Base-by-base conservation (phyloP, 2,888 invertebrate species). In the Ypsolopha sequella region DNA sequence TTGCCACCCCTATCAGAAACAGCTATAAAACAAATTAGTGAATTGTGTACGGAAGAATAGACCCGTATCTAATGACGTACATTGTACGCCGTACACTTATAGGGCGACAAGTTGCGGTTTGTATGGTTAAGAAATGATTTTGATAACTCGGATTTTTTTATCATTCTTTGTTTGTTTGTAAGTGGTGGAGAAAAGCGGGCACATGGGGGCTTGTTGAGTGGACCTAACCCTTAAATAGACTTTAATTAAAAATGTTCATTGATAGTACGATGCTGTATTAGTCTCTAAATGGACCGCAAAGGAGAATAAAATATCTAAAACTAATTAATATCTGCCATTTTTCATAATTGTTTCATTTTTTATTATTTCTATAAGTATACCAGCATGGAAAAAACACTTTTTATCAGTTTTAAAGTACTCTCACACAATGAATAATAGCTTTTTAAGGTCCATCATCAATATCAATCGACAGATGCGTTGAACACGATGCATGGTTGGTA, bases 361-460 rank as follows among this genome's bases (percentile, higher is more conserved):
- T 24, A 24, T 24, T 24, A 24, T 24, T 24, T 4, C 24, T 24
- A 24, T 24, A 24, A 24, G 4, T 4, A 4, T 4, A 24, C 24
- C 24, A 24, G 24, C 24, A 24, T 10, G 39, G 39, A 41, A 11
- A 8, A 6, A 13, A 11, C 2, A 11, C 13, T 41, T 41, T 41
- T 41, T 41, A 54, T 53, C 47, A 53, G 53, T 53, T 56, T 56
- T 54, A 53, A 51, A 53, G 51, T 51, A 54, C 43, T 41, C 39
- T 48, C 51, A 41, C 48, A 41, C 34, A 54, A 57, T 59, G 60
- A 63, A 44, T 60, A 54, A 63, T 61, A 52, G 53, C 41, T 56
- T 57, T 61, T 64, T 59, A 63, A 63, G 60, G 52, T 35, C 36
- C 44, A 60, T 61, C 65, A 64, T 65, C 58, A 64, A 65, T 66